Conservation (phyloP, 2,888 invertebrate genomes). For the Creontiades dilutus region DNA sequence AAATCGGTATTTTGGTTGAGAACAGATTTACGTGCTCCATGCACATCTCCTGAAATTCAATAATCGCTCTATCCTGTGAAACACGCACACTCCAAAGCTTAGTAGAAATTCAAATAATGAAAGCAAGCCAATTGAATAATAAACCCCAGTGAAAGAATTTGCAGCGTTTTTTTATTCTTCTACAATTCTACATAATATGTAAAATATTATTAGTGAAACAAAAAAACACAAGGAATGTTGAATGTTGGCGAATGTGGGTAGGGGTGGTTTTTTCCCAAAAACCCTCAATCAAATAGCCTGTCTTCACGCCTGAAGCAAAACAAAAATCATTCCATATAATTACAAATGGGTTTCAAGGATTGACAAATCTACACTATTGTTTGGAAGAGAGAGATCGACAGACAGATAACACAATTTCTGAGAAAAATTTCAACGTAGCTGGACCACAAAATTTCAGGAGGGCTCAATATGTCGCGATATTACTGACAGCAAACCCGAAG, state of each 20-base stretch:
- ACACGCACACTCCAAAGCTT: too few species aligned
- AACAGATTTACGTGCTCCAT: too few species aligned
- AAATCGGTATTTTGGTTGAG: too few species aligned
- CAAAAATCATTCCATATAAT: conserved; percentile 27
- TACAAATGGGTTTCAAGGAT: background rate
- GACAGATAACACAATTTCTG: conserved; percentile 35
- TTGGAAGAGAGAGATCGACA: conserved; percentile 42
- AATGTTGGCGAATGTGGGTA: background rate
- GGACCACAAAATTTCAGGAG: conserved; percentile 41
- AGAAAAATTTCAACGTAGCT: background rate
- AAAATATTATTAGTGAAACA: too few species aligned
- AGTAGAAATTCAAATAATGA: too few species aligned
- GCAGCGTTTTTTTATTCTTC: too few species aligned
- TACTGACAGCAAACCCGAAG: conserved; percentile 41
- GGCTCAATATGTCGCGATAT: conserved; percentile 2
- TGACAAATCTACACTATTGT: conserved; percentile 15
- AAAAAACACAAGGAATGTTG: background rate
- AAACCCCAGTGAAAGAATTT: too few species aligned
- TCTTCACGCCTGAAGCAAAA: background rate
- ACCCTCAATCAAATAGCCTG: too few species aligned
- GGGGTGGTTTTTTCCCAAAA: background rate
- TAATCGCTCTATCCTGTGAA: too few species aligned
- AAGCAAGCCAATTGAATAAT: too few species aligned
- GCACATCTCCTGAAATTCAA: too few species aligned
- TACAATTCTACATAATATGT: too few species aligned